Evolutionary conservation across 2,797 vertebrate genomes (phyloP), one percentile per base, ranked within the genome.

Genomic region (Anabacerthia variegaticeps): DNA sequence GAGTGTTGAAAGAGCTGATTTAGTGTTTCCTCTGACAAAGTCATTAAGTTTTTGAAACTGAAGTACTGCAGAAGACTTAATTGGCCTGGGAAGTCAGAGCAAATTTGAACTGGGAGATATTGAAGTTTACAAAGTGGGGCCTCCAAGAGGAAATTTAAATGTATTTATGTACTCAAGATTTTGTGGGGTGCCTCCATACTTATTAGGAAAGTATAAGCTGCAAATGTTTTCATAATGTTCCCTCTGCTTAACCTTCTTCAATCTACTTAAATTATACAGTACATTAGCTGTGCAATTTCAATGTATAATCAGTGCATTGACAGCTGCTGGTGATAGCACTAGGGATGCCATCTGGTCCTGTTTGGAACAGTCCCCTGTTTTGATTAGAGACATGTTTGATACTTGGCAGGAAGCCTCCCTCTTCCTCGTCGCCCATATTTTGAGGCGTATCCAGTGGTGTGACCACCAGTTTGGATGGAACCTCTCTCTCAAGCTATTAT

Each of bases 241-340:
- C 28, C 30, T 69, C 32, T 91, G 15, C 43, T 30, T 78, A 89
- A 91, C 85, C 43, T 26, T 92, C 23, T 76, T 90, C 66, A 72
- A 58, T 66, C 58, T 84, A 54, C 21, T 83, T 95, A 82, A 92
- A 94, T 96, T 89, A 87, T 74, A 76, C 63, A 93, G 58, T 69
- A 62, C 62, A 88, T 92, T 93, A 88, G 54, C 79, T 82, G 59
- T 67, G 63, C 39, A 85, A 63, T 91, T 92, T 82, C 10, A 4
- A 1, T 56, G 20, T 61, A 48, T 88, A 86, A 91, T 85, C 78
- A 84, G 56, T 66, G 73, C 79, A 28, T 17, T 91, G 79, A 56
- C 68, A 92, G 74, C 74, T 93, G 74, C 80, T 91, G 46, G 44
- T 91, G 59, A 43, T 90, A 82, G 93, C 82, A 58, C 61, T 26